These are phyloP conservation scores for Microtus montanus DNA, from an alignment of 2,113 vertebrate species.

Conservation along the genomic window DNA sequence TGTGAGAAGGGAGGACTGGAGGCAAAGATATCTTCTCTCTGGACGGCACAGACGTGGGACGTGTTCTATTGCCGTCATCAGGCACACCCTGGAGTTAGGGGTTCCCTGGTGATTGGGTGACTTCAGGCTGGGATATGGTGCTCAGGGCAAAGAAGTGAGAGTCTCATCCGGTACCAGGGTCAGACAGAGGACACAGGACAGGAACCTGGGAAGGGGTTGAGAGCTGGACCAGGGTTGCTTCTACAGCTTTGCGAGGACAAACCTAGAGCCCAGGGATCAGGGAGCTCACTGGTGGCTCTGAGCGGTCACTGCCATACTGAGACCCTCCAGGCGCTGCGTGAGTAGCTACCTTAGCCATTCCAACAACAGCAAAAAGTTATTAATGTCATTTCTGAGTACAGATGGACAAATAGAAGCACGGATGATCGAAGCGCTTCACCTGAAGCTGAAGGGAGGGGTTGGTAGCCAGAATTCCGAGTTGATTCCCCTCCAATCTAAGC, in stretches of 20 bases:
- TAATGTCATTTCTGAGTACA: rapidly evolving
- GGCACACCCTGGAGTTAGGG: not conserved
- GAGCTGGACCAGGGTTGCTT: not conserved
- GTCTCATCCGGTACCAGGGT: not conserved
- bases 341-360: rapidly evolving
- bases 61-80: not conserved
- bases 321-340: rapidly evolving
- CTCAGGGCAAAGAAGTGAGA: not conserved
- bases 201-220: not conserved
- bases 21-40: rapidly evolving
- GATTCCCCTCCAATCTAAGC: rapidly evolving
- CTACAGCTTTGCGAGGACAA: not conserved
- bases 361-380: rapidly evolving
- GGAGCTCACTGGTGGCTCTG: rapidly evolving
- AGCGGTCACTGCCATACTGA: not conserved
- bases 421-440: not conserved
- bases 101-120: not conserved
- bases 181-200: not conserved
- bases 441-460: too few relatives aligned
- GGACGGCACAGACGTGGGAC: not conserved
- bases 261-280: not conserved
- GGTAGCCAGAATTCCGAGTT: rapidly evolving
- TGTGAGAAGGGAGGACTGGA: not conserved
- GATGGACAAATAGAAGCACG: not conserved
- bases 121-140: not conserved